Percentiles rank a stretch among this genome's conserved stretches.
Conservation (phyloP, 2,888 invertebrate species). For the Drosophila sordidapex region DNA sequence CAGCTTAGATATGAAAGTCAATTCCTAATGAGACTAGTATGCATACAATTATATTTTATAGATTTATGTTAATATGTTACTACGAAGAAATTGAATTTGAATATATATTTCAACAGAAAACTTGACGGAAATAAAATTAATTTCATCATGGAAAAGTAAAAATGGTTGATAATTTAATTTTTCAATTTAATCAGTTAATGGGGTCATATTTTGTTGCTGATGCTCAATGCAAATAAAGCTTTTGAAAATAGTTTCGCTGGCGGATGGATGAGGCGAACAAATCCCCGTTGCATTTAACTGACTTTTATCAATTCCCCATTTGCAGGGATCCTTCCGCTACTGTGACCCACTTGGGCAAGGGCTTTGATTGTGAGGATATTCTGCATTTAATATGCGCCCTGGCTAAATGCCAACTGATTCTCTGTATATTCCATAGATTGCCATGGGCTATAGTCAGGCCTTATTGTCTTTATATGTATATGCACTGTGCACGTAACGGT, state of each 20-base stretch:
- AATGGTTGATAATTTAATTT: background rate
- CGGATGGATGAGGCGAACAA: background rate
- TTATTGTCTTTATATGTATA: constrained; percentile 13
- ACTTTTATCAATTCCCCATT: constrained; percentile 42
- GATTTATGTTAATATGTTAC: background rate
- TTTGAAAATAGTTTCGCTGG: constrained; percentile 5
- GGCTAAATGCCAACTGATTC: constrained; percentile 70
- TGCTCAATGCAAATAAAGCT: constrained; percentile 12
- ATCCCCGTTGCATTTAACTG: constrained; percentile 29
- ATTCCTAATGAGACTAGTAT: background rate
- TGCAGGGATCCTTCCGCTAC: constrained; percentile 24
- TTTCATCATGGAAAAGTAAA: background rate
- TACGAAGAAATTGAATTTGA: too few species aligned
- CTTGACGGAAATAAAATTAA: background rate
- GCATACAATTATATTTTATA: background rate
- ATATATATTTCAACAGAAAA: background rate
- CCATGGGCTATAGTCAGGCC: background rate
- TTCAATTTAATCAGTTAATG: constrained; percentile 10
- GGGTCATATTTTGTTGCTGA: background rate
- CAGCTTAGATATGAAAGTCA: background rate
- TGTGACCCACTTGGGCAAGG: constrained; percentile 44
- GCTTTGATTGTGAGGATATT: constrained; percentile 19
- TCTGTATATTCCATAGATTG: constrained; percentile 34
- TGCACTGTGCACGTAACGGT: background rate
- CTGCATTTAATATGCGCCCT: constrained; percentile 61